Evolutionary conservation across 2,888 invertebrate species (phyloP).

Genomic region (Pilophorus perplexus): DNA sequence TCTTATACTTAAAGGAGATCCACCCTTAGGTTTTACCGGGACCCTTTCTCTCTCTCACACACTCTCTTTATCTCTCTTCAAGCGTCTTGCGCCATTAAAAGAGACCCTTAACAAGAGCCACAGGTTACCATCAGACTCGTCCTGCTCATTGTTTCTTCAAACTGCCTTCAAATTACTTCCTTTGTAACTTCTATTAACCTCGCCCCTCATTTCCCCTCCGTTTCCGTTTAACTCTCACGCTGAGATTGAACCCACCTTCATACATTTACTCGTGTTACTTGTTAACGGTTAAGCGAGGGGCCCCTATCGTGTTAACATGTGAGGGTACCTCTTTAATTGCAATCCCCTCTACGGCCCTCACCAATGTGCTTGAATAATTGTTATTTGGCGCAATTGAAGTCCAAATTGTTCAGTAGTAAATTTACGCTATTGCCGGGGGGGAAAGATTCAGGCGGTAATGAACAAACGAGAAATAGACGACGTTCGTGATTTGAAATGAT

Average conservation of each 20-base stretch:
- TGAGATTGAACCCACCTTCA: slow-evolving; percentile 29
- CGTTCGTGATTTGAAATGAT: too few relatives aligned
- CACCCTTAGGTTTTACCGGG: background rate
- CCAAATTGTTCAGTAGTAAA: too few relatives aligned
- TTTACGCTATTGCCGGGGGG: too few relatives aligned
- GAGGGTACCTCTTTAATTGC: slow-evolving; percentile 30
- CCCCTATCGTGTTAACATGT: slow-evolving; percentile 31
- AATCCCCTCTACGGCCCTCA: too few relatives aligned
- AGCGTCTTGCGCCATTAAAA: background rate
- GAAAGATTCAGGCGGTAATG: too few relatives aligned
- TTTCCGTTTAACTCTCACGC: slow-evolving; percentile 28
- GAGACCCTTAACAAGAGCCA: slow-evolving; percentile 13
- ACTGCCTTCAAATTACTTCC: slow-evolving; percentile 35
- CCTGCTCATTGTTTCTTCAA: slow-evolving; percentile 32
- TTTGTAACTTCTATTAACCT: slow-evolving; percentile 32
- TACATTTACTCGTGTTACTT: slow-evolving; percentile 30
- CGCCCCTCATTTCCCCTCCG: slow-evolving; percentile 16
- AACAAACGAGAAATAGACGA: too few relatives aligned
- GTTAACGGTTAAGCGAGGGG: slow-evolving; percentile 28
- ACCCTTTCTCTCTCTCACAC: background rate
- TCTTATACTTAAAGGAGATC: too few relatives aligned
- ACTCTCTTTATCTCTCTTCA: background rate
- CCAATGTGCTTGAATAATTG: too few relatives aligned
- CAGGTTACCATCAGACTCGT: slow-evolving; percentile 24
- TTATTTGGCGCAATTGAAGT: too few relatives aligned